phyloP scores from a whole-genome alignment of 2,113 vertebrate species.

The Triplophysa dalaica region DNA sequence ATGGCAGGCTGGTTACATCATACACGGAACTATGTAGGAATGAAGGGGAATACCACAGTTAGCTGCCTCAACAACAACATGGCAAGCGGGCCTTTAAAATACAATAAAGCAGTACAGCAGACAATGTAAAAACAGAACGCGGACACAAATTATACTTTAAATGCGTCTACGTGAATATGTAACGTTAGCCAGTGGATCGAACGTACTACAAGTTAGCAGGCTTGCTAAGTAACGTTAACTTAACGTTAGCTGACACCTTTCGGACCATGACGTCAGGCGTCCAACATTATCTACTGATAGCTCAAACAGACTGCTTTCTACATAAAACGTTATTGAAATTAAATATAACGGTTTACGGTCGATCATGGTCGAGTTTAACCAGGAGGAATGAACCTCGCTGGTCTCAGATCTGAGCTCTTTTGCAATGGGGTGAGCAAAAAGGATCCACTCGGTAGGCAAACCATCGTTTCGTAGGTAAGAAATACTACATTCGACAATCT shows the following conservation, averaged over 20 bases:
- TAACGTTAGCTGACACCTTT: constrained; percentile 25
- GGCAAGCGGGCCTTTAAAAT: background rate
- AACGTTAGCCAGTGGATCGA: background rate
- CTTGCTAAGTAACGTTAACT: constrained; percentile 7
- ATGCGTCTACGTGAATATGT: background rate
- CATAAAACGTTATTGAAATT: background rate
- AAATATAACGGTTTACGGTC: background rate
- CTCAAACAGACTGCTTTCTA: background rate
- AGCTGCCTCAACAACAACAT: background rate
- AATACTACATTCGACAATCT: background rate
- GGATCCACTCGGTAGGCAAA: constrained; percentile 2
- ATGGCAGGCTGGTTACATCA: constrained; percentile 21
- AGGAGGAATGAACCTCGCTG: background rate
- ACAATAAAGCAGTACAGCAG: background rate
- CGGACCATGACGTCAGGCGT: constrained; percentile 37
- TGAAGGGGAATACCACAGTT: constrained; percentile 58
- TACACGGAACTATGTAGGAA: constrained; percentile 48
- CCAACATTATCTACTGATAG: background rate
- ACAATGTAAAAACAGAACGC: background rate
- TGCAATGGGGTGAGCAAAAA: constrained; percentile 23
- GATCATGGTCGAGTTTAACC: background rate
- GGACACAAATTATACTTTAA: background rate
- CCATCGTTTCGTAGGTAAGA: background rate
- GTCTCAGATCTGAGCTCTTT: constrained; percentile 20
- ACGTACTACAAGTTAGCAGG: constrained; percentile 17